phyloP scores from a whole-genome alignment of 2,113 vertebrate species.

The Heterotilapia buettikoferi region DNA sequence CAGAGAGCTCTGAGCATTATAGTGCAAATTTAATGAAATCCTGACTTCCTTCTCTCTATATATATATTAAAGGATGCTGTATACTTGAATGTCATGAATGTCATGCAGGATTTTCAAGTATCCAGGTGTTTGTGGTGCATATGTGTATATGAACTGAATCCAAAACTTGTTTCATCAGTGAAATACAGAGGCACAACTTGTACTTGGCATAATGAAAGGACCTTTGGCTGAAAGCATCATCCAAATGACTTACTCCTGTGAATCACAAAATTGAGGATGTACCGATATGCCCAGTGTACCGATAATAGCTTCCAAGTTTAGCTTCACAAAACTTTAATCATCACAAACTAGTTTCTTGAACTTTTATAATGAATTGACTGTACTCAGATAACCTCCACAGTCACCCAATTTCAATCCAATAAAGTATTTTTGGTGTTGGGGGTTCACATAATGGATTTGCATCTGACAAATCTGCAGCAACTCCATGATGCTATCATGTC shows the following conservation, averaged over 20 bases:
- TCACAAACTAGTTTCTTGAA: not conserved
- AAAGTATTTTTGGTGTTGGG: not conserved
- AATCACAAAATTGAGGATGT: not conserved
- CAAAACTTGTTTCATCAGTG: not conserved
- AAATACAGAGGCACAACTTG: not conserved
- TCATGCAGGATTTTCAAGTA: not conserved
- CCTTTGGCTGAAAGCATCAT: not conserved
- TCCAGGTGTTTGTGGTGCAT: not conserved
- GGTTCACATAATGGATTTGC: not conserved
- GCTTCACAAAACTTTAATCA: not conserved
- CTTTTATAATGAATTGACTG: not conserved
- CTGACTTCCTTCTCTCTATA: conserved; percentile 19
- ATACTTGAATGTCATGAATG: conserved; percentile 17
- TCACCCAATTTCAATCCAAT: not conserved
- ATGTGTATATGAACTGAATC: not conserved
- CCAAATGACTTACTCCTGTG: not conserved
- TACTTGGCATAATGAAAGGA: not conserved
- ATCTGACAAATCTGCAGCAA: not conserved
- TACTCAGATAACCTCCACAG: not conserved
- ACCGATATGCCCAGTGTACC: not conserved
- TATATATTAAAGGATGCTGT: not conserved
- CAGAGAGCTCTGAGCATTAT: not conserved
- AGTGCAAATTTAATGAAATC: conserved; percentile 40
- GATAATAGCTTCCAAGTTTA: not conserved
- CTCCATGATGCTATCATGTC: not conserved